These are phyloP conservation scores for Zelostemma sp. DNA, from an alignment of 1,140 invertebrate genomes.

Conservation along the genomic window DNA sequence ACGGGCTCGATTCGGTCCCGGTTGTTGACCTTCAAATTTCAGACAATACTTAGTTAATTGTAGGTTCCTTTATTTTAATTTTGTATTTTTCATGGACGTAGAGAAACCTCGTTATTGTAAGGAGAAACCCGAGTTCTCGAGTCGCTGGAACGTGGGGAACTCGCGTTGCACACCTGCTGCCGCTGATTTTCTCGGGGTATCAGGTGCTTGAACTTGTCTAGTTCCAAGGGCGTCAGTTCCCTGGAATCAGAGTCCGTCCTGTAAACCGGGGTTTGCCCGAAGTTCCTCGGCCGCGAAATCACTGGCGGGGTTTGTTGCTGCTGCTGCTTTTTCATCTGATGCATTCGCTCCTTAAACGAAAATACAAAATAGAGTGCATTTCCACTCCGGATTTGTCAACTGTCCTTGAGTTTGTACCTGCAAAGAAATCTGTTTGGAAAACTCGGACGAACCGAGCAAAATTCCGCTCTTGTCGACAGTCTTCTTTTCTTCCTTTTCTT, in stretches of 20 bases:
- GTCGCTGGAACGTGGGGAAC: conserved; percentile 32
- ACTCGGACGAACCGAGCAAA: conserved; percentile 15
- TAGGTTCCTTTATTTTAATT: conserved; percentile 2
- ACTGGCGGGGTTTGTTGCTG: conserved; percentile 47
- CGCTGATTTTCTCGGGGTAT: conserved; percentile 58
- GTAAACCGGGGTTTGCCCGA: conserved; percentile 64
- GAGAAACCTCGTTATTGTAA: conserved; percentile 31
- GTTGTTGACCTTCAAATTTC: conserved; percentile 13
- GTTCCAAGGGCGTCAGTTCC: conserved; percentile 60
- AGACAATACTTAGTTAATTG: too few relatives aligned
- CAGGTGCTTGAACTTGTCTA: conserved; percentile 61
- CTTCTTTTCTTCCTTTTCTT: conserved; percentile 22
- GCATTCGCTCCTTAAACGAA: conserved; percentile 52
- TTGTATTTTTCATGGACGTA: background rate
- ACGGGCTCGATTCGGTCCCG: conserved; percentile 15
- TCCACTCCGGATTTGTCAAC: background rate
- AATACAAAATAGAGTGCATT: conserved; percentile 1
- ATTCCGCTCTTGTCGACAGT: background rate
- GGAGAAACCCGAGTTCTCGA: conserved; percentile 25
- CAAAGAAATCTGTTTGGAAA: conserved; percentile 32
- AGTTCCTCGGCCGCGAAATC: conserved; percentile 45
- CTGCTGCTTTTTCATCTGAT: conserved; percentile 53
- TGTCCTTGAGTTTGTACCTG: conserved; percentile 22
- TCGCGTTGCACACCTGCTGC: conserved; percentile 34
- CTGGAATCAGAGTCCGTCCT: conserved; percentile 64